These are phyloP conservation scores for Megalonaias nervosa DNA, from an alignment of 1,140 invertebrate genomes.

Conservation along the genomic window DNA sequence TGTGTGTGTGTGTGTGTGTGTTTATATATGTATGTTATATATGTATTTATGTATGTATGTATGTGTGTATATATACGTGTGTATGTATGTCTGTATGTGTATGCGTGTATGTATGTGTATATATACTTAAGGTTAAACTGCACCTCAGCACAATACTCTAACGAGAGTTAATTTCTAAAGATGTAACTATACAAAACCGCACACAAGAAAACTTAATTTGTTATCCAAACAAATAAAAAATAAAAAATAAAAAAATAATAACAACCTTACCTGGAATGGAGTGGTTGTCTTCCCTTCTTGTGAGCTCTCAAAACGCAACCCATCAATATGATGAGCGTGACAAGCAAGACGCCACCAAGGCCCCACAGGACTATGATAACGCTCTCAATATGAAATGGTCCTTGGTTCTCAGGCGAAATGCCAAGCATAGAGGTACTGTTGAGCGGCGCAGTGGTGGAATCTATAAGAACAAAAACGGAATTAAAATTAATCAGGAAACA, in stretches of 20 bases:
- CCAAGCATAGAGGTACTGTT: too few species aligned
- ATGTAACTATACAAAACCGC: too few species aligned
- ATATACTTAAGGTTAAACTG: background rate
- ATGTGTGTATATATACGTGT: background rate
- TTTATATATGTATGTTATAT: background rate
- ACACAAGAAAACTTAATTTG: too few species aligned
- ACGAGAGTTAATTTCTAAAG: background rate
- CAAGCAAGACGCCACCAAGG: slow-evolving; percentile 20
- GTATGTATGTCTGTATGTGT: background rate
- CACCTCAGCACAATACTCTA: background rate
- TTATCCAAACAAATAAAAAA: too few species aligned
- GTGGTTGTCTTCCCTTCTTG: slow-evolving; percentile 7
- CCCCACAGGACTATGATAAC: slow-evolving; percentile 28
- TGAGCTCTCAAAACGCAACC: slow-evolving; percentile 23
- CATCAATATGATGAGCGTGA: slow-evolving; percentile 10
- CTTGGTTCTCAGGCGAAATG: too few species aligned
- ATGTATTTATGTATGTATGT: background rate
- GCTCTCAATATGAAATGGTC: background rate
- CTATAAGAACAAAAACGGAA: too few species aligned
- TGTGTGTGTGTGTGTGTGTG: background rate
- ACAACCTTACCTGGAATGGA: too few species aligned
- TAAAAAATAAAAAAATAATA: too few species aligned
- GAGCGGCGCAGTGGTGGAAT: too few species aligned
- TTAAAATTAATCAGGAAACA: too few species aligned
- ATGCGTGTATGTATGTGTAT: background rate